These are phyloP conservation scores for Setipinna tenuifilis DNA, from an alignment of 2,797 vertebrate species.

Conservation along the genomic window DNA sequence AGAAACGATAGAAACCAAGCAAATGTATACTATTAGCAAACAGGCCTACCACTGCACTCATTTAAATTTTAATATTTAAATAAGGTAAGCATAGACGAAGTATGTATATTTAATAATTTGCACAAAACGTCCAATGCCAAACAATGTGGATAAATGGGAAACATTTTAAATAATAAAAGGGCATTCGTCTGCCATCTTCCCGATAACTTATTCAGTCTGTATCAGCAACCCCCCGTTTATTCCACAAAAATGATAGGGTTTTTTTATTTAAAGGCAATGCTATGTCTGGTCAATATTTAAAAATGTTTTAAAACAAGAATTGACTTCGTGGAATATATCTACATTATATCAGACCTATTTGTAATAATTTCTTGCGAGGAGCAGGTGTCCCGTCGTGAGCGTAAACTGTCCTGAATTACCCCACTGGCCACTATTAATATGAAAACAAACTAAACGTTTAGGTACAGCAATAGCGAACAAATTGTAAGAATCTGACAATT, in stretches of 20 bases:
- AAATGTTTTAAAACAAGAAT: not conserved
- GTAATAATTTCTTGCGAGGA: not conserved
- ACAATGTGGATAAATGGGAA: not conserved
- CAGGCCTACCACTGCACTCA: not conserved
- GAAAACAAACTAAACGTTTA: not conserved
- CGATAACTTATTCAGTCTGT: not conserved
- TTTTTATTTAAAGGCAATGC: not conserved
- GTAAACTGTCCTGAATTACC: not conserved
- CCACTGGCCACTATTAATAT: not conserved
- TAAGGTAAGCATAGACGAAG: not conserved
- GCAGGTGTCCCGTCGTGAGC: too few relatives aligned
- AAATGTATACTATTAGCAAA: not conserved
- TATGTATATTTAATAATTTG: not conserved
- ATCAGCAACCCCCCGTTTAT: not conserved
- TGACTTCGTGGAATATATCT: too few relatives aligned
- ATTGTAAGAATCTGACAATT: not conserved
- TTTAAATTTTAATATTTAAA: not conserved
- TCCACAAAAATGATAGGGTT: not conserved
- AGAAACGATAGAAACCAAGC: not conserved
- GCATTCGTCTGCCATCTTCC: not conserved
- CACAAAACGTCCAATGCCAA: not conserved
- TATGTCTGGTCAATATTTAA: not conserved
- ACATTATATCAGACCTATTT: not conserved
- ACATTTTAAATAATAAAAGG: not conserved
- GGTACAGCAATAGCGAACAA: not conserved